These are phyloP conservation scores for Rachycentron canadum DNA, from an alignment of 2,797 vertebrate species.

Conservation along the genomic window DNA sequence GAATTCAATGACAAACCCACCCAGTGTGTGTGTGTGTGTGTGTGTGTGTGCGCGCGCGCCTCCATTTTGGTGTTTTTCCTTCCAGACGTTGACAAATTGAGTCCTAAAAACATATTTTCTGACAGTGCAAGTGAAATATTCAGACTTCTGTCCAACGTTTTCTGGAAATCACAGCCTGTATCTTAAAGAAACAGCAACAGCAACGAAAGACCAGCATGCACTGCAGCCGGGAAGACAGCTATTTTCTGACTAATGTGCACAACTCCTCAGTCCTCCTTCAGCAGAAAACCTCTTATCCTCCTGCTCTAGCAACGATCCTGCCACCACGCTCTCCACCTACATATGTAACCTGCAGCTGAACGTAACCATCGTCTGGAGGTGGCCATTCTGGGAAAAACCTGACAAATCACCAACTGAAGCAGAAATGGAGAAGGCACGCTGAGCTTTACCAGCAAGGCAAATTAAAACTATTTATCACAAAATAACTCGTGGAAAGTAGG, in stretches of 20 bases:
- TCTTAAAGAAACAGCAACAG: background rate
- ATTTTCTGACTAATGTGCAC: conserved; percentile 9
- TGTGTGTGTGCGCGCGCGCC: no score
- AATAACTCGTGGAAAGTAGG: conserved; percentile 23
- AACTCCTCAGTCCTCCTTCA: conserved; percentile 4
- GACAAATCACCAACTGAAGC: conserved; percentile 19
- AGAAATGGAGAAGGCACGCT: background rate
- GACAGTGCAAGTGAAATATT: no score
- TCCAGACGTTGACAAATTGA: background rate
- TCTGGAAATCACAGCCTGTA: background rate
- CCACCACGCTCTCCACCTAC: conserved; percentile 28
- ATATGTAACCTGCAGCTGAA: conserved; percentile 19
- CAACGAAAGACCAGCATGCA: conserved; percentile 7
- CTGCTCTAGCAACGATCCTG: conserved; percentile 14
- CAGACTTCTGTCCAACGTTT: background rate
- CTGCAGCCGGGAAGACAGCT: background rate
- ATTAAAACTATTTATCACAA: conserved; percentile 50
- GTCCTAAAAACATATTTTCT: background rate
- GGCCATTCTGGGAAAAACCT: conserved; percentile 8
- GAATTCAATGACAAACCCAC: background rate
- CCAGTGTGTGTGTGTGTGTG: no score
- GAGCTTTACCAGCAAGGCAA: conserved; percentile 17
- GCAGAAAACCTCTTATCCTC: conserved; percentile 7
- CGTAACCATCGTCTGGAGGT: conserved; percentile 14
- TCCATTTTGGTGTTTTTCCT: background rate